Percentiles rank a stretch among this genome's conserved stretches.
These are phyloP conservation scores for Leptoteleia sp. DNA, from an alignment of 1,140 invertebrate genomes.

Conservation along the genomic window DNA sequence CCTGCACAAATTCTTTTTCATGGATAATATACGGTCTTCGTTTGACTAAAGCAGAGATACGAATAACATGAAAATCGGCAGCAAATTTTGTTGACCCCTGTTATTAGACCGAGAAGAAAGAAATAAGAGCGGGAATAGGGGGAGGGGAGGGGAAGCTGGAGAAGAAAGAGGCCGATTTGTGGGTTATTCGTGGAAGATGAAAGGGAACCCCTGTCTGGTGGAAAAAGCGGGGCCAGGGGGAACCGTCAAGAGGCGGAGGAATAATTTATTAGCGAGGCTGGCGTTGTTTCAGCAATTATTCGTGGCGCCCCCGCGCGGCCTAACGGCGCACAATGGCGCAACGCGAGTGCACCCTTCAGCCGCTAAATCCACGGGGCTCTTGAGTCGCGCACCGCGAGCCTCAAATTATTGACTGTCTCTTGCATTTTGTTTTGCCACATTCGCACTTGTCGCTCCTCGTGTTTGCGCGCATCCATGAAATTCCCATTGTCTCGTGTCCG, in stretches of 20 bases:
- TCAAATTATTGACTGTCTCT: conserved; percentile 57
- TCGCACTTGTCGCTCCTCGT: too few species aligned
- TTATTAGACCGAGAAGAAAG: conserved; percentile 25
- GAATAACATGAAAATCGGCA: conserved; percentile 20
- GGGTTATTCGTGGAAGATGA: conserved; percentile 51
- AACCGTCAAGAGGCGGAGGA: conserved; percentile 17
- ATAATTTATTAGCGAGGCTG: conserved; percentile 53
- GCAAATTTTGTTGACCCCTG: conserved; percentile 22
- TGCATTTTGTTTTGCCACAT: conserved; percentile 56
- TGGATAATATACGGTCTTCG: too few species aligned
- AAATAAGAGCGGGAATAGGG: too few species aligned
- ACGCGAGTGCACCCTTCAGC: conserved; percentile 27
- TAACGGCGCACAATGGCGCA: conserved; percentile 27
- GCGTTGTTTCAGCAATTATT: conserved; percentile 60
- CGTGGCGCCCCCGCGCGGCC: conserved; percentile 16
- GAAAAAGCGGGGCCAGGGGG: neutral
- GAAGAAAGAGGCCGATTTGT: too few species aligned
- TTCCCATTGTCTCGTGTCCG: too few species aligned
- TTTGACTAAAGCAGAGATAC: neutral
- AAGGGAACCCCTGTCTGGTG: neutral
- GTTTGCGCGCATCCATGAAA: too few species aligned
- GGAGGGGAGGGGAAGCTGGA: too few species aligned
- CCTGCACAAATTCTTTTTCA: too few species aligned
- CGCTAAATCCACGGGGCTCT: conserved; percentile 48
- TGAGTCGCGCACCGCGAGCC: conserved; percentile 19